phyloP scores from a whole-genome alignment of 2,888 invertebrate species.

The Stenotaenia linearis region DNA sequence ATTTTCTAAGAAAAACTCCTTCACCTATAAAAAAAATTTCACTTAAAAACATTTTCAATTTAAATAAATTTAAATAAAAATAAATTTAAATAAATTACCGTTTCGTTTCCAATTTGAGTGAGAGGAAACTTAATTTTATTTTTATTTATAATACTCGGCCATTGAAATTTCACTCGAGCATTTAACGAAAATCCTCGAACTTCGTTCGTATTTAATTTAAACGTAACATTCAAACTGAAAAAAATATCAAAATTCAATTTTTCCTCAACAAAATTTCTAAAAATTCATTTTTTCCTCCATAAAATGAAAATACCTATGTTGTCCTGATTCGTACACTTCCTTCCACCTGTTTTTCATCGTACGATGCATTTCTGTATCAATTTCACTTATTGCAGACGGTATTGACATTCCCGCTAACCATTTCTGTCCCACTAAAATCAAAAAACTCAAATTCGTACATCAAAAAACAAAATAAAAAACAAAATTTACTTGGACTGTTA shows the following conservation, averaged over 20 bases:
- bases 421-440: slow-evolving; percentile 55
- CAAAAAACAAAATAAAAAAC: background rate
- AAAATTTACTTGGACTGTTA: slow-evolving; percentile 56
- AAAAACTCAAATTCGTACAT: background rate
- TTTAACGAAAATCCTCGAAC: slow-evolving; percentile 59
- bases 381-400: slow-evolving; percentile 61
- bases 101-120: slow-evolving; percentile 66
- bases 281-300: no score
- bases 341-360: slow-evolving; percentile 58
- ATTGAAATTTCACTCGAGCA: slow-evolving; percentile 61
- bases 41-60: background rate
- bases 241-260: slow-evolving; percentile 12
- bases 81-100: no score
- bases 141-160: slow-evolving; percentile 56
- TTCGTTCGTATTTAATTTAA: slow-evolving; percentile 70
- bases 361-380: slow-evolving; percentile 62
- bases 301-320: slow-evolving; percentile 39
- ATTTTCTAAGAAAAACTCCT: slow-evolving; percentile 65
- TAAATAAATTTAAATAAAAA: no score
- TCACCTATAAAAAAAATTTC: slow-evolving; percentile 46
- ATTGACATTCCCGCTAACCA: slow-evolving; percentile 62
- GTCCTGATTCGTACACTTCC: slow-evolving; percentile 41
- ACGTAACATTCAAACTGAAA: slow-evolving; percentile 62
- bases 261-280: no score
- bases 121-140: slow-evolving; percentile 60